Evolutionary conservation across 53 echinoderm and acorn worm genomes (phyloP), one percentile per base, ranked within the genome.

Genomic region (Glandiceps talaboti): DNA sequence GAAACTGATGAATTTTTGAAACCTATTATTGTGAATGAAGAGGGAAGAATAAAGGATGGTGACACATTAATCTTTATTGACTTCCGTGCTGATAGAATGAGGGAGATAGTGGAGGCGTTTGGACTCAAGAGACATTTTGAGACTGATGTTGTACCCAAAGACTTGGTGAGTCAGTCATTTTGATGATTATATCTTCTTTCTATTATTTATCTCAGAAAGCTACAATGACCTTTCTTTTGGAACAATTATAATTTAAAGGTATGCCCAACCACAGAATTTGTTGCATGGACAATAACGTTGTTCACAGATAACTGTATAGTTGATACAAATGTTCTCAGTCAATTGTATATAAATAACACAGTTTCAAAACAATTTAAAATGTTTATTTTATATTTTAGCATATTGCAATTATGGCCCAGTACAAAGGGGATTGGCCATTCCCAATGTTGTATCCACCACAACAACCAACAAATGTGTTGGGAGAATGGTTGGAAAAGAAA

Each of bases 1-100:
- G 89, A 91, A 33, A 91, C 86, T 0, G 97, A 97, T 74, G 97
- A 97, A 86, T 97, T 97, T 79, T 84, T 97, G 73, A 97, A 88
- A 28, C 97, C 97, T 1, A 97, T 97, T 78, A 91, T 97, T 27
- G 88, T 97, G 0, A 87, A 93, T 30, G 82, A 76, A 0, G 86
- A 89, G 64, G 97, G 93, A 6, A 85, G 89, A 29, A 86, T 97
- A 30, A 85, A 87, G 74, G 97, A 97, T 77, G 97, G 93, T 29
- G 97, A 97, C 85, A 97, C 97, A 1, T 81, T 97, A 31, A 32
- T 97, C 33, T 97, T 97, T 79, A 86, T 93, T 30, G 89, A 97
- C 83, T 97, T 97, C 86, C 85, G 97, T 29, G 86, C 97, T 1
- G 97, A 97, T 76, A 85, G 97, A 29, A 92, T 90, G 91, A 80